phyloP scores from a whole-genome alignment of 2,888 invertebrate genomes.

The Piscicola geometra region DNA sequence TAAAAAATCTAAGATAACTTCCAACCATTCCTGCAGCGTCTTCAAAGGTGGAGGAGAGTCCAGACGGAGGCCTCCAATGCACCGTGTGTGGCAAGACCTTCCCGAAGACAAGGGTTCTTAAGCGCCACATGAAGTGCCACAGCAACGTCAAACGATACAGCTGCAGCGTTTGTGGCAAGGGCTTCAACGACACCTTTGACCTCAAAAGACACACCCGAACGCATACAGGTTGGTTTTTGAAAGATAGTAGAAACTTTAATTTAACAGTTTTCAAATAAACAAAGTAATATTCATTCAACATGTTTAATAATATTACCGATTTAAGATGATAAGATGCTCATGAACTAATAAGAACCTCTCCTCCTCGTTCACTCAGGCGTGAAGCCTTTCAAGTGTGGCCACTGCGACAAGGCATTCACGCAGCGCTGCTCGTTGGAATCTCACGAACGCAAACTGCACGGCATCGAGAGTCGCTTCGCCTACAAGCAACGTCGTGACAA shows the following conservation, averaged over 20 bases:
- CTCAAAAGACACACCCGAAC: constrained; percentile 97
- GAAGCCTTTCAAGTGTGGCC: constrained; percentile 93
- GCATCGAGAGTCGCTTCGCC: constrained; percentile 88
- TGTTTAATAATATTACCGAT: not conserved
- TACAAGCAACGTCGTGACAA: constrained; percentile 83
- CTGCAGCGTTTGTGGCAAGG: constrained; percentile 98
- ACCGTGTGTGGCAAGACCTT: constrained; percentile 90
- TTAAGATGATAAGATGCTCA: not conserved
- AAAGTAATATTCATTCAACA: too few species aligned
- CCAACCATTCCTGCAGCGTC: not conserved
- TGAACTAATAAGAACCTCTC: not conserved
- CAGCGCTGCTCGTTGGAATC: constrained; percentile 97
- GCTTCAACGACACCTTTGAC: constrained; percentile 99
- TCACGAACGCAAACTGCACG: constrained; percentile 97
- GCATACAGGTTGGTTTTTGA: constrained; percentile 70
- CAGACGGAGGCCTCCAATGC: constrained; percentile 68
- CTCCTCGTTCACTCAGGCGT: constrained; percentile 68
- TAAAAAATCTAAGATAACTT: too few species aligned
- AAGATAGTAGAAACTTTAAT: not conserved
- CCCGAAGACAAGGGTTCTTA: constrained; percentile 86
- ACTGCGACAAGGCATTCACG: constrained; percentile 97
- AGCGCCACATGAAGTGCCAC: constrained; percentile 98
- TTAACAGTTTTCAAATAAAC: not conserved
- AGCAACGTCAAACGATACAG: constrained; percentile 96
- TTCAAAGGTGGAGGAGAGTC: not conserved